Evolutionary conservation across 2,888 invertebrate species (phyloP).

Genomic region (Bombylius discolor): DNA sequence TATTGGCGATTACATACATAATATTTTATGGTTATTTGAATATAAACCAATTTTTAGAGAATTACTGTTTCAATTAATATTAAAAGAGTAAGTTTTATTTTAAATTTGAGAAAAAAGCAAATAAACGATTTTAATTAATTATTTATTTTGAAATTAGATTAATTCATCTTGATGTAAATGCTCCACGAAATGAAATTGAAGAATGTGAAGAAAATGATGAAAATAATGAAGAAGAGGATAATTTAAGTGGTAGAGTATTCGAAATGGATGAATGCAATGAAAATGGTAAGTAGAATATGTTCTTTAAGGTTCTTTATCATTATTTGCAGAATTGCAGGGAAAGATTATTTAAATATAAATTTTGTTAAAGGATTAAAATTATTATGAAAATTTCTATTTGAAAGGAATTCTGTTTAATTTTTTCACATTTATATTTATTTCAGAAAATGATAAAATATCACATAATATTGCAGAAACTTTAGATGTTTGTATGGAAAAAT

Average conservation of each 20-base stretch:
- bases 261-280: conserved; percentile 26
- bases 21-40: conserved; percentile 59
- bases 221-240: conserved; percentile 38
- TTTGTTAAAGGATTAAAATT: too few species aligned
- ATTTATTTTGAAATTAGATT: conserved; percentile 40
- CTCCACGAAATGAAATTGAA: conserved; percentile 46
- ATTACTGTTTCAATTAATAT: conserved; percentile 57
- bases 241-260: conserved; percentile 32
- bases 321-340: too few species aligned
- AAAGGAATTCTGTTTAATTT: neutral
- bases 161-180: conserved; percentile 60
- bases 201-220: conserved; percentile 35
- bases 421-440: neutral
- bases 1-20: conserved; percentile 64
- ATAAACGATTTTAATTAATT: conserved; percentile 2
- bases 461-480: conserved; percentile 51
- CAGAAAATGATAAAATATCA: conserved; percentile 24
- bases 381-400: too few species aligned
- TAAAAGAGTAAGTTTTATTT: conserved; percentile 52
- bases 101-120: conserved; percentile 4
- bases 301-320: too few species aligned
- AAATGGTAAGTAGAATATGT: conserved; percentile 7
- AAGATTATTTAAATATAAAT: too few species aligned
- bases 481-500: conserved; percentile 63
- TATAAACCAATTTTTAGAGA: conserved; percentile 60